Percentiles rank a stretch among this genome's conserved stretches.
phyloP scores from a whole-genome alignment of 2,888 invertebrate species.

The Lycocerus yunnanus region DNA sequence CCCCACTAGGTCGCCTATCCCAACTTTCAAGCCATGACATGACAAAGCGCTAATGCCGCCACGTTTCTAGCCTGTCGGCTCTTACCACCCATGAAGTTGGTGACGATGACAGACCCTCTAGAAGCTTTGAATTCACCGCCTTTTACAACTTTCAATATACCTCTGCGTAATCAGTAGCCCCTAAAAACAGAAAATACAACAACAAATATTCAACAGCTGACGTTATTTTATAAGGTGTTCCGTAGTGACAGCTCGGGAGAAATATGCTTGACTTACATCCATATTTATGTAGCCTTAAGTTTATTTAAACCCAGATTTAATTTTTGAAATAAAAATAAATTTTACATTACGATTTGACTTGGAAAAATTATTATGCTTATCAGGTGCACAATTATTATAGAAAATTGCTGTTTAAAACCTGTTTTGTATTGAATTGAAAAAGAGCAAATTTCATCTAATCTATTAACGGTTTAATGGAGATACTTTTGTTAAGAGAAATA shows the following conservation, averaged over 20 bases:
- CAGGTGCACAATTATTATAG: not conserved
- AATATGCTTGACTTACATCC: not conserved
- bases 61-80: conserved; percentile 56
- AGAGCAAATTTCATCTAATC: conserved; percentile 5
- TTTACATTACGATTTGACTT: not conserved
- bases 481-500: conserved; percentile 6
- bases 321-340: not conserved
- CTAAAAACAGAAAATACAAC: conserved; percentile 48
- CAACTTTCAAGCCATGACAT: conserved; percentile 42
- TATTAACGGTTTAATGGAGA: conserved; percentile 16
- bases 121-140: conserved; percentile 54
- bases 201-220: conserved; percentile 39
- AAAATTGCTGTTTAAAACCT: not conserved
- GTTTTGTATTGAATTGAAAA: not conserved
- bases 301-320: not conserved
- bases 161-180: conserved; percentile 54
- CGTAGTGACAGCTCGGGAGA: not conserved
- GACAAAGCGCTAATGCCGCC: conserved; percentile 58
- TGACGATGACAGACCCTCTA: conserved; percentile 58
- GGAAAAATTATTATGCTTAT: not conserved
- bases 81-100: conserved; percentile 59
- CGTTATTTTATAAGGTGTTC: conserved; percentile 5
- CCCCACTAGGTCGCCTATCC: conserved; percentile 33
- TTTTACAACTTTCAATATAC: conserved; percentile 41
- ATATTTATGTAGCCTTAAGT: not conserved